Evolutionary conservation across 2,888 invertebrate genomes (phyloP).

Genomic region (Agriopis aurantiaria): DNA sequence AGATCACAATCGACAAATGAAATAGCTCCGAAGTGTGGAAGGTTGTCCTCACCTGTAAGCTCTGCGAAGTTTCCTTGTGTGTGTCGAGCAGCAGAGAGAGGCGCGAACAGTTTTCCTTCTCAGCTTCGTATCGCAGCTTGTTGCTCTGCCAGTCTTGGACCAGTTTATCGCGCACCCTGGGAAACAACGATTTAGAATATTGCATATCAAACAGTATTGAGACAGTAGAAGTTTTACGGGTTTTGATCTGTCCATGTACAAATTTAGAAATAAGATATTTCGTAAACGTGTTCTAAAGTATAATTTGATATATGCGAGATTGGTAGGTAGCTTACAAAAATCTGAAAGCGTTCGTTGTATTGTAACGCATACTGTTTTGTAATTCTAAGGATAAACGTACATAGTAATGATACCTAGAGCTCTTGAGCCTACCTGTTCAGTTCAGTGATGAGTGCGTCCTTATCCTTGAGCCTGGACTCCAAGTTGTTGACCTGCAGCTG

Average conservation of each 20-base stretch:
- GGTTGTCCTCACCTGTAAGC: slow-evolving; percentile 64
- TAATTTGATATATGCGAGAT: no score
- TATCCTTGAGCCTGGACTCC: slow-evolving; percentile 72
- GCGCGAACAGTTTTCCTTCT: slow-evolving; percentile 83
- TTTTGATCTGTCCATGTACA: no score
- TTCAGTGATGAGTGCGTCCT: slow-evolving; percentile 79
- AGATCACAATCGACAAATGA: no score
- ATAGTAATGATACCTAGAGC: no score
- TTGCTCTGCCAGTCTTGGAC: slow-evolving; percentile 77
- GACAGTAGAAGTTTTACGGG: no score
- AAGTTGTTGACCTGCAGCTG: slow-evolving; percentile 69
- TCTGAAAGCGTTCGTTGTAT: no score
- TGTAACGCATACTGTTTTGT: no score
- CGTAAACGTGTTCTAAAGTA: no score
- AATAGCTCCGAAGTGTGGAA: not conserved
- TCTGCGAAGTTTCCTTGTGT: slow-evolving; percentile 86
- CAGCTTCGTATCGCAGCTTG: slow-evolving; percentile 78
- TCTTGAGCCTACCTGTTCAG: slow-evolving; percentile 63
- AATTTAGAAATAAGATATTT: no score
- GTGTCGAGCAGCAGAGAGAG: slow-evolving; percentile 86
- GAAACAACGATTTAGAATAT: not conserved
- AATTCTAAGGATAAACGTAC: no score
- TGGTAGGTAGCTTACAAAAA: no score
- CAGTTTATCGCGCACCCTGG: slow-evolving; percentile 80
- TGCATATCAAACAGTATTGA: not conserved